A percentile compares a stretch with the other conserved stretches of the same genome.
phyloP scores from a whole-genome alignment of 2,113 vertebrate species.

The Lophura nycthemera region DNA sequence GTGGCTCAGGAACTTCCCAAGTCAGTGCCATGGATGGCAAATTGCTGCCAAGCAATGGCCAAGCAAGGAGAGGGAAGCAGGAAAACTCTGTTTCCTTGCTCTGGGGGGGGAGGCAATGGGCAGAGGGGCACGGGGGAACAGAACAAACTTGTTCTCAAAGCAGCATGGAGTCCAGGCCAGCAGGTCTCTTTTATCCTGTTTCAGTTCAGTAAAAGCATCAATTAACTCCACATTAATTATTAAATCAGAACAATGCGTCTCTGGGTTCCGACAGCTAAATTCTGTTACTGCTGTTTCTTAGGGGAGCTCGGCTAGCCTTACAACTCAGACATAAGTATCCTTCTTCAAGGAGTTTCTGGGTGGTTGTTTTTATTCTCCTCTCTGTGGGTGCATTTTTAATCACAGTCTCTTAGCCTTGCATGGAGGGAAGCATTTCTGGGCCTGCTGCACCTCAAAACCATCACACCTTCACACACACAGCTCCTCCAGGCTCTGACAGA shows the following conservation, averaged over 20 bases:
- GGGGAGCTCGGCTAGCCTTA: constrained; percentile 35
- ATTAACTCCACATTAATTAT: constrained; percentile 77
- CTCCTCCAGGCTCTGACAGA: not conserved
- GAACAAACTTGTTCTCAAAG: constrained; percentile 4
- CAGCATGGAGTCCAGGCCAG: constrained; percentile 19
- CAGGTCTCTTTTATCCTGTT: constrained; percentile 47
- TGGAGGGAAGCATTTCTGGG: not conserved
- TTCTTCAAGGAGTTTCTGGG: constrained; percentile 15
- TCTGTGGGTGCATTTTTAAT: constrained; percentile 20
- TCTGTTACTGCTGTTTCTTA: constrained; percentile 35
- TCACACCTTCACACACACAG: not conserved
- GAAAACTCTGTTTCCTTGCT: not conserved
- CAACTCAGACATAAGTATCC: constrained; percentile 31
- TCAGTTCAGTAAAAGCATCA: constrained; percentile 72
- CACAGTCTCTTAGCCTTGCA: not conserved
- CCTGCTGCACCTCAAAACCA: not conserved
- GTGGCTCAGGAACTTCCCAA: not conserved
- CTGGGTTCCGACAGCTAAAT: constrained; percentile 67
- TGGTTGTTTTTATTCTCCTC: constrained; percentile 13
- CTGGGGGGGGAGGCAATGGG: not conserved
- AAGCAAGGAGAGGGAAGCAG: not conserved
- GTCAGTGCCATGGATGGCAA: not conserved
- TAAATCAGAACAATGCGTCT: constrained; percentile 71
- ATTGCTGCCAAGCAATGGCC: not conserved
- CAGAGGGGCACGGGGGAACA: constrained; percentile 3